Percentiles rank a stretch among this genome's conserved stretches.
Evolutionary conservation across 2,113 vertebrate genomes (phyloP).

Genomic region (Siniperca chuatsi): DNA sequence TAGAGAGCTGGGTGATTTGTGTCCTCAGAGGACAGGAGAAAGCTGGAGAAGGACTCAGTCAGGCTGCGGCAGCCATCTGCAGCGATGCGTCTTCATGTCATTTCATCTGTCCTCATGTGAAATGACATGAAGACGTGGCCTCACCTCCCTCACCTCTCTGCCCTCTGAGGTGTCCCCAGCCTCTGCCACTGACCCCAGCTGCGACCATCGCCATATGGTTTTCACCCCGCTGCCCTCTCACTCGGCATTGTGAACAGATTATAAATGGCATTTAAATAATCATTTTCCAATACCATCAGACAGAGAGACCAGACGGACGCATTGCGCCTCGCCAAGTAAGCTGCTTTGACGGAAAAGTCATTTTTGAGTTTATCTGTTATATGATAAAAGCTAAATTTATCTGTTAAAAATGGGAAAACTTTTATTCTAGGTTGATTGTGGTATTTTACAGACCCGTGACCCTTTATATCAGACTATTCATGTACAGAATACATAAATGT

Average conservation of each 20-base stretch:
- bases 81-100: slow-evolving; percentile 19
- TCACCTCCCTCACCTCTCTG: slow-evolving; percentile 46
- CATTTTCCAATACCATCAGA: slow-evolving; percentile 49
- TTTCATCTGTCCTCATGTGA: neutral
- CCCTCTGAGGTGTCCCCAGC: slow-evolving; percentile 48
- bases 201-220: slow-evolving; percentile 45
- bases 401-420: slow-evolving; percentile 10
- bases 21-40: slow-evolving; percentile 46
- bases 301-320: slow-evolving; percentile 38
- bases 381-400: slow-evolving; percentile 11
- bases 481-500: neutral
- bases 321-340: slow-evolving; percentile 27
- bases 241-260: slow-evolving; percentile 44
- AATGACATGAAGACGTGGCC: neutral
- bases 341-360: slow-evolving; percentile 50
- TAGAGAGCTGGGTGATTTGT: slow-evolving; percentile 70
- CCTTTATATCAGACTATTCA: neutral
- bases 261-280: slow-evolving; percentile 69
- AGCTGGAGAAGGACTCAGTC: slow-evolving; percentile 17
- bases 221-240: neutral
- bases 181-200: slow-evolving; percentile 38
- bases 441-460: neutral
- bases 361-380: slow-evolving; percentile 59
- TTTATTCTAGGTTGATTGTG: neutral
- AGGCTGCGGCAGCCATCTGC: slow-evolving; percentile 63